A percentile compares a stretch with the other conserved stretches of the same genome.
Conservation (phyloP, 2,888 invertebrate species). For the Slavum lentiscoides region DNA sequence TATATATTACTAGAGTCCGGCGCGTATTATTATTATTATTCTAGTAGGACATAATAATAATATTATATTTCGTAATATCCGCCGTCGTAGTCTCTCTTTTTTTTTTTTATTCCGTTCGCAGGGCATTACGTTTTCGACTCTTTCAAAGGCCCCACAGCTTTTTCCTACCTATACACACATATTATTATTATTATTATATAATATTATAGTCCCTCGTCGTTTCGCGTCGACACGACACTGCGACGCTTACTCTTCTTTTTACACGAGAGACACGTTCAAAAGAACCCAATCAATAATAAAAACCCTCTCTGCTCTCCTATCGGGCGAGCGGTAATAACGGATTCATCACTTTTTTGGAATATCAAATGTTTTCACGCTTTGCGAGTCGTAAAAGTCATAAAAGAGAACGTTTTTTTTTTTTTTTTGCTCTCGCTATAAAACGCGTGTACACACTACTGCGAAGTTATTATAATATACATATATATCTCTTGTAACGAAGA, state of each 20-base stretch:
- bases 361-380: constrained; percentile 12
- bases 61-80: too few species aligned
- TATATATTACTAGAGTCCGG: too few species aligned
- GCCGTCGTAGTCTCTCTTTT: too few species aligned
- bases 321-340: neutral
- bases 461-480: too few species aligned
- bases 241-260: neutral
- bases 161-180: too few species aligned
- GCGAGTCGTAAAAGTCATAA: neutral
- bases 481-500: neutral
- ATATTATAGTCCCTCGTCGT: neutral
- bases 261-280: neutral
- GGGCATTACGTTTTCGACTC: neutral
- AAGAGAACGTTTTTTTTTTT: neutral
- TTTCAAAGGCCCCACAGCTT: neutral
- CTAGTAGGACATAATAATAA: too few species aligned
- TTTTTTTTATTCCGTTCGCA: neutral
- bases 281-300: constrained; percentile 37
- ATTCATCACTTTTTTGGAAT: constrained; percentile 14
- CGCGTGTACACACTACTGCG: too few species aligned
- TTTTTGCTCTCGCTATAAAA: neutral
- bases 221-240: neutral
- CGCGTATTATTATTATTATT: too few species aligned
- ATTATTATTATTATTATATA: too few species aligned
- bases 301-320: neutral